Evolutionary conservation across 2,888 invertebrate species (phyloP).

Genomic region (Patella pellucida): DNA sequence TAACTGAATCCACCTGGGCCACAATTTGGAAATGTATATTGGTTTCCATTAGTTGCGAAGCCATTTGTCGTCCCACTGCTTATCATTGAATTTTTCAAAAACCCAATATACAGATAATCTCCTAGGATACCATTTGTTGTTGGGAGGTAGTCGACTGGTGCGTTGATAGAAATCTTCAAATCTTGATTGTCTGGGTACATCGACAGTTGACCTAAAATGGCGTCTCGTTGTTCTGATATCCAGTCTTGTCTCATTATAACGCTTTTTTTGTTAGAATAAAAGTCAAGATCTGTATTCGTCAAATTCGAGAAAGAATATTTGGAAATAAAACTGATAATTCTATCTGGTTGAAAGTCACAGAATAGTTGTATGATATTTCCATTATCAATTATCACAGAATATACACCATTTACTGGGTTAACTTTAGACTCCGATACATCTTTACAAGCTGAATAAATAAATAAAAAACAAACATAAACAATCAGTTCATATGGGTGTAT

Average conservation of each 20-base stretch:
- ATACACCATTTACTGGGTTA: background rate
- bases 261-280: background rate
- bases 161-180: conserved; percentile 8
- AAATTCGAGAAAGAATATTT: background rate
- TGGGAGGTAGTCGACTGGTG: background rate
- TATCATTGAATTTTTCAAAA: background rate
- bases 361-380: background rate
- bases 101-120: conserved; percentile 5
- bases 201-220: conserved; percentile 13
- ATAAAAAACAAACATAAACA: background rate
- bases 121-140: conserved; percentile 4
- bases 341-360: background rate
- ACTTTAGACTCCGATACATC: background rate
- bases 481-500: no score
- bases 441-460: background rate
- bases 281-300: background rate
- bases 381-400: background rate
- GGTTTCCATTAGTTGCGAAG: background rate
- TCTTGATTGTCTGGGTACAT: background rate
- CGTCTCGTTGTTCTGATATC: background rate
- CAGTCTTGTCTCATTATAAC: background rate
- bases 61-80: background rate
- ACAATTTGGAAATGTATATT: conserved; percentile 10
- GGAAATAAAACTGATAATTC: no score
- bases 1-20: background rate